Base-by-base conservation (phyloP, 2,113 vertebrate species). In the Neogobius melanostomus region DNA sequence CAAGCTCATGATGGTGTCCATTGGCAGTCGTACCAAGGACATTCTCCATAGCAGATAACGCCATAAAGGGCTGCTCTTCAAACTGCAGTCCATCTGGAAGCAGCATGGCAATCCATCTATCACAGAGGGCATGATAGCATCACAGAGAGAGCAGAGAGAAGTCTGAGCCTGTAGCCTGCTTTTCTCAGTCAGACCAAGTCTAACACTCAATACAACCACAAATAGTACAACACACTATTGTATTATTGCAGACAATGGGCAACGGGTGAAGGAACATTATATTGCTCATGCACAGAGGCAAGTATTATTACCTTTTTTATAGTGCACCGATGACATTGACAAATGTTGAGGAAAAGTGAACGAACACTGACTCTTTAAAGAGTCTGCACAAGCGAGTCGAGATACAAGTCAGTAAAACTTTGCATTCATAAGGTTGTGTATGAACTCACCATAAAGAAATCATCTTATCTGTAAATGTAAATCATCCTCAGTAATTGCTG, bases 41-140 rank as follows among this genome's bases (percentile, higher is more conserved):
- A 36, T 85, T 84, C 80, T 74, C 81, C 74, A 64, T 17, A 66
- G 71, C 65, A 81, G 74, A 85, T 76, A 51, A 62, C 71, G 64
- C 64, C 66, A 87, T 71, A 82, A 82, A 88, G 70, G 70, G 56
- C 68, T 64, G 49, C 60, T 80, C 68, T 72, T 69, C 56, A 70
- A 62, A 82, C 70, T 51, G 6, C 44, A 61, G 45, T 78, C 71
- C 84, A 81, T 82, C 78, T 89, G 89, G 68, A 73, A 81, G 69
- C 56, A n/a, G 51, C 82, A 88, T 73, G 65, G 49, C 51, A 73
- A 65, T 72, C 11, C 64, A 69, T 59, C 66, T 43, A 66, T 78
- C 66, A 68, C 61, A 47, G 28, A 60, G 57, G 42, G 72, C 74
- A 72, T 48, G 64, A 76, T 70, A 71, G 74, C 50, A 73, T 66